A percentile compares a stretch with the other conserved stretches of the same genome.
These are phyloP conservation scores for Cryptus armator DNA, from an alignment of 2,888 invertebrate genomes.

Conservation along the genomic window DNA sequence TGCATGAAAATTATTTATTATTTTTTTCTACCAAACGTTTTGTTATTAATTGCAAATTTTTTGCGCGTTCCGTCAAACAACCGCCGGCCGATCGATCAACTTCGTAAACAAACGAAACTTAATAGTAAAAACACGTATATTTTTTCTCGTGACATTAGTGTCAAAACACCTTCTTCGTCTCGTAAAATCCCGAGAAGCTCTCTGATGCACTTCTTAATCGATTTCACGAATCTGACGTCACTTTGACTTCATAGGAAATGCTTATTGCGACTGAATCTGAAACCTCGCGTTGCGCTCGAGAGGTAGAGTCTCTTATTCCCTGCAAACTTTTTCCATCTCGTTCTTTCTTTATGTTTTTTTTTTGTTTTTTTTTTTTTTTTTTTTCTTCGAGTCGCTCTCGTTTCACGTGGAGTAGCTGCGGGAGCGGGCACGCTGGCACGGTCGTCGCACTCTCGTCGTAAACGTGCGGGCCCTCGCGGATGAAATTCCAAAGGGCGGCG, in stretches of 20 bases:
- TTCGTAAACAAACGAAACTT: not conserved
- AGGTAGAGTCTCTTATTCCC: constrained; percentile 51
- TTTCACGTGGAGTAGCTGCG: constrained; percentile 53
- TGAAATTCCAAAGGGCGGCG: constrained; percentile 68
- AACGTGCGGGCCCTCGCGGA: constrained; percentile 60
- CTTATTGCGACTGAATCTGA: constrained; percentile 67
- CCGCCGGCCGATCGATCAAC: not conserved
- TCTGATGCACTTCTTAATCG: constrained; percentile 65
- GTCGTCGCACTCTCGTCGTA: constrained; percentile 68
- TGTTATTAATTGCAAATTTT: too few relatives aligned
- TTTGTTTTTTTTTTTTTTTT: constrained; percentile 34
- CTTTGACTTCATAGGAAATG: constrained; percentile 61
- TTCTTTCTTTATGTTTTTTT: constrained; percentile 29
- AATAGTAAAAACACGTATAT: not conserved
- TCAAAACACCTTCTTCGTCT: constrained; percentile 20
- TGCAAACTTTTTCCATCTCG: constrained; percentile 18
- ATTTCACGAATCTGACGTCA: constrained; percentile 66
- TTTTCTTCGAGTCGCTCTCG: constrained; percentile 52
- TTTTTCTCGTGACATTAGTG: not conserved
- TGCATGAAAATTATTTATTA: too few relatives aligned
- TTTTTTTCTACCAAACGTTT: too few relatives aligned
- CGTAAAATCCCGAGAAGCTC: constrained; percentile 50
- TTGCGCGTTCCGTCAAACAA: too few relatives aligned
- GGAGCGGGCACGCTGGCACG: constrained; percentile 52
- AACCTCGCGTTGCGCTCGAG: constrained; percentile 47